Percentiles rank a stretch among this genome's conserved stretches.
phyloP scores from a whole-genome alignment of 2,888 invertebrate genomes.

The Furcula furcula region DNA sequence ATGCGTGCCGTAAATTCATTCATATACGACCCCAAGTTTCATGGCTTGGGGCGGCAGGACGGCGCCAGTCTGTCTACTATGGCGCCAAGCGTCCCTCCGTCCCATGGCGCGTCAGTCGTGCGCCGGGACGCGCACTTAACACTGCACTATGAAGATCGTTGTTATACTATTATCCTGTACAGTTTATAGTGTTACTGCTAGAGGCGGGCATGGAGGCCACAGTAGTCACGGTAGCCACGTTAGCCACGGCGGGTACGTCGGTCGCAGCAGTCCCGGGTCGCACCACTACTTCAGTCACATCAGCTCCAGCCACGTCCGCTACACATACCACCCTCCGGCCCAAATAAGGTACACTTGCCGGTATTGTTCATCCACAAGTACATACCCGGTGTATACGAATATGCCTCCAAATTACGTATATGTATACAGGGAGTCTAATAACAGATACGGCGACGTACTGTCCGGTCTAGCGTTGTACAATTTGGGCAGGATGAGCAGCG shows the following conservation, averaged over 20 bases:
- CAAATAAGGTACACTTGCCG: slow-evolving; percentile 60
- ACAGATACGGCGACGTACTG: slow-evolving; percentile 55
- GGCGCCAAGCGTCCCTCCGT: slow-evolving; percentile 54
- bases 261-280: slow-evolving; percentile 21
- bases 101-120: slow-evolving; percentile 58
- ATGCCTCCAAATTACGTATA: slow-evolving; percentile 66
- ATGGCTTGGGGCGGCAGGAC: slow-evolving; percentile 38
- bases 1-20: neutral
- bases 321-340: slow-evolving; percentile 65
- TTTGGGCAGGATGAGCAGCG: slow-evolving; percentile 51
- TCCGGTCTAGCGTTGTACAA: slow-evolving; percentile 70
- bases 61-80: slow-evolving; percentile 63
- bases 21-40: slow-evolving; percentile 9
- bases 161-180: slow-evolving; percentile 37
- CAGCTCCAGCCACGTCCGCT: slow-evolving; percentile 57
- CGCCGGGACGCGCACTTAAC: slow-evolving; percentile 57
- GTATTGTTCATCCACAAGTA: slow-evolving; percentile 45
- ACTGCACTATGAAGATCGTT: slow-evolving; percentile 50
- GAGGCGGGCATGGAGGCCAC: slow-evolving; percentile 31
- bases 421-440: slow-evolving; percentile 57
- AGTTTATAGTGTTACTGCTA: slow-evolving; percentile 54
- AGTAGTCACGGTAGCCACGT: slow-evolving; percentile 13
- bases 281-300: slow-evolving; percentile 37
- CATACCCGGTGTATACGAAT: slow-evolving; percentile 69
- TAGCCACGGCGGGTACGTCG: slow-evolving; percentile 12